Base-by-base conservation (phyloP, 2,888 invertebrate genomes). In the Zhuqinia jingwanae region DNA sequence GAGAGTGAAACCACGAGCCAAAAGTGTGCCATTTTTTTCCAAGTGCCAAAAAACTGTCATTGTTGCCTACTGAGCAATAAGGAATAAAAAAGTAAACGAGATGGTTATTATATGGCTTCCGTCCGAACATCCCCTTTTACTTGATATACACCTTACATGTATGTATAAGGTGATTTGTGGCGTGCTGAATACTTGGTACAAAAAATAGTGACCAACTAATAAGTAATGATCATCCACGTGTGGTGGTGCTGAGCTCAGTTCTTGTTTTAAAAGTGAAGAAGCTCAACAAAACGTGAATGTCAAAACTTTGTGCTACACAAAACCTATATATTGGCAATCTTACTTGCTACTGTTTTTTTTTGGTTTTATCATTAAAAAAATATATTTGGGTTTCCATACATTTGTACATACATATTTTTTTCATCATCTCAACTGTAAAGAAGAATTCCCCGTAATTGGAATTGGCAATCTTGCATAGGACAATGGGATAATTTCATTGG, bases 41-140 rank as follows among this genome's bases (percentile, higher is more conserved):
- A 58, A 56, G 56, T 53, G 58, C 58, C 56, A 58, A 76, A 53
- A 36, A 36, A 36, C 22, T 76, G 42, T 76, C 58, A 58, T 76
- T 58, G 76, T 76, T 76, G 25, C n/a, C 22, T 76, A 36, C 15
- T 76, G 27, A 15, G 47, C 25, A 27, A 30, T 53, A 50, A 73
- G 47, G 3, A 50, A 42, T 76, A 76, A 76, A 76, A 15, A 36
- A 6, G 36, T 36, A 36, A 36, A 36, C 36, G 50, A 53, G n/a
- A 76, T 76, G 76, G 76, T 53, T 42, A 36, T 58, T 47, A 58
- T 47, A 58, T 76, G 58, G 76, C 76, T 76, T 76, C 76, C 76
- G 76, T 75, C 15, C 25, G 73, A 47, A 11, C 75, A 3, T 76
- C 58, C 36, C n/a, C 22, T 17, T n/a, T n/a, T n/a, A n/a, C n/a